phyloP scores from a whole-genome alignment of 1,140 invertebrate genomes.

The Tenebrio molitor region DNA sequence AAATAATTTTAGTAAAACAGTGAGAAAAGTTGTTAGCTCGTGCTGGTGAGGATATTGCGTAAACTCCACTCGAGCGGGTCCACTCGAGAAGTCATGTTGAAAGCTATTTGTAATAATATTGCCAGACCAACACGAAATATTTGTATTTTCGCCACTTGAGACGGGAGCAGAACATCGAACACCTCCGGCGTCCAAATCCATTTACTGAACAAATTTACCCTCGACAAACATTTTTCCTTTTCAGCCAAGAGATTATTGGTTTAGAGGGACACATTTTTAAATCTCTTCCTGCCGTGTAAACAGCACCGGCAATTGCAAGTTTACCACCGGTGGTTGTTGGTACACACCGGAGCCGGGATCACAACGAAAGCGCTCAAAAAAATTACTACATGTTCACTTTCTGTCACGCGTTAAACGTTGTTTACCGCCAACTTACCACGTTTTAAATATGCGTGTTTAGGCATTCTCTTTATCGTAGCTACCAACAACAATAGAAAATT shows the following conservation, averaged over 20 bases:
- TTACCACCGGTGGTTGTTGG: constrained; percentile 5
- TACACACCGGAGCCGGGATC: background rate
- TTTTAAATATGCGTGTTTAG: constrained; percentile 35
- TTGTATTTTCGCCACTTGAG: constrained; percentile 34
- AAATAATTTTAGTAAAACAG: too few species aligned
- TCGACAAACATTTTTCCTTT: constrained; percentile 3
- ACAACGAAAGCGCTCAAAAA: background rate
- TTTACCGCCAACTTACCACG: constrained; percentile 28
- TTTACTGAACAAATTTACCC: constrained; percentile 39
- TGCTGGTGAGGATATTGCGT: background rate
- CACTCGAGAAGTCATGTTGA: constrained; percentile 7
- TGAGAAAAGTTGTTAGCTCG: too few species aligned
- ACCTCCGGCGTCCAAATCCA: constrained; percentile 39
- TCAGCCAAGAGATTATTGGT: constrained; percentile 32
- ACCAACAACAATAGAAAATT: constrained; percentile 31
- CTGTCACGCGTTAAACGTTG: constrained; percentile 36
- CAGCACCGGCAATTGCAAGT: constrained; percentile 4
- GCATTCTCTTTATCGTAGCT: constrained; percentile 36
- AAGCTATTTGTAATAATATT: constrained; percentile 38
- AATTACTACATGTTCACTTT: constrained; percentile 23
- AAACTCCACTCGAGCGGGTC: background rate
- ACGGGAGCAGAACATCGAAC: constrained; percentile 34
- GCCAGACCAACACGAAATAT: constrained; percentile 30
- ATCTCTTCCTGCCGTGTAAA: constrained; percentile 21
- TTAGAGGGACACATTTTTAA: constrained; percentile 38